Base-by-base conservation (phyloP, 2,797 vertebrate genomes). In the Melanotaenia pygmaea region DNA sequence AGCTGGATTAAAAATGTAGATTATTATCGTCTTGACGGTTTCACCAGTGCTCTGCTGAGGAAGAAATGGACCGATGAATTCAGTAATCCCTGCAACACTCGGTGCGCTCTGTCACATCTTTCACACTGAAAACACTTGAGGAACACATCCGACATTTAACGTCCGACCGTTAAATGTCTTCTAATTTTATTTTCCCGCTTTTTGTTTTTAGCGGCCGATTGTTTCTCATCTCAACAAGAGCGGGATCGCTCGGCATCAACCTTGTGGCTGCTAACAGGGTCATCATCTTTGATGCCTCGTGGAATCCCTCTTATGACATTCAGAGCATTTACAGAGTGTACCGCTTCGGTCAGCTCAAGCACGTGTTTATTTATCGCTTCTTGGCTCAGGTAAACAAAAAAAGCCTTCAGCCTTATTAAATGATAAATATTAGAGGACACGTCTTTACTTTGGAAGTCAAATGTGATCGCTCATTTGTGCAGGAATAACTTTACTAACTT, bases 291-390 rank as follows among this genome's bases (percentile, higher is more conserved):
- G 98, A 99, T 51, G 98, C 98, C 11, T 99, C 97, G 0, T 99
- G 98, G 98, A 99, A 99, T 91, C 98, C 98, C 0, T 97, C 97
- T 0, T 96, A 98, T 9, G 98, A 99, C 89, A 94, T 99, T 43
- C 98, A 99, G 94, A 98, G 98, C 92, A 97, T 99, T 84, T 99
- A 98, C 94, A 95, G 98, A 84, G 98, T 98, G 60, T 99, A 98
- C 88, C 97, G 98, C 83, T 99, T 99, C 24, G 98, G 98, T 26
- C 98, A 99, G 89, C 93, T 86, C 70, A 99, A 98, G 79, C 91
- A 94, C 14, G 98, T 99, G 66, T 98, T 96, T 70, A 95, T 99
- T 10, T 99, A 99, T 92, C 96, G 98, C 77, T 96, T 99, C 90
- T 91, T 99, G 93, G 97, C 97, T 88, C 98, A 99, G 96, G 98